Evolutionary conservation across 2,888 invertebrate genomes (phyloP).

Genomic region (Parnassius mnemosyne): DNA sequence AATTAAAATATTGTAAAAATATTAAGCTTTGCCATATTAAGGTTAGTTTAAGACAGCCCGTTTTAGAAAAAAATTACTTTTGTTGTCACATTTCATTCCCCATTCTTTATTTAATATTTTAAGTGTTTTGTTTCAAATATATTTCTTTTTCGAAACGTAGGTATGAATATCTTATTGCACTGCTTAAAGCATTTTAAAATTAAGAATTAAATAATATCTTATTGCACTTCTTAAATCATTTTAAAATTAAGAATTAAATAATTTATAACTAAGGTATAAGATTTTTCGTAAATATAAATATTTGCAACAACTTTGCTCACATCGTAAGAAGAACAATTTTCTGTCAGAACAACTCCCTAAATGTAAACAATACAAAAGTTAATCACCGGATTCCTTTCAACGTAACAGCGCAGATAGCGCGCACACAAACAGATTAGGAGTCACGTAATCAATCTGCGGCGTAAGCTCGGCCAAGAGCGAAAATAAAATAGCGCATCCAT

Average conservation of each 20-base stretch:
- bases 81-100: no score
- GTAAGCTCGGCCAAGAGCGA: conserved; percentile 12
- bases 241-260: neutral
- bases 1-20: no score
- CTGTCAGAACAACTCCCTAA: neutral
- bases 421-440: conserved; percentile 26
- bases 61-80: no score
- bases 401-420: conserved; percentile 15
- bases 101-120: no score
- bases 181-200: neutral
- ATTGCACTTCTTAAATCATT: neutral
- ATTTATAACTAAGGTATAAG: no score
- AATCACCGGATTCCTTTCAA: conserved; percentile 11
- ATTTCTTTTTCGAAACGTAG: no score
- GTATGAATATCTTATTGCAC: no score
- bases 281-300: no score
- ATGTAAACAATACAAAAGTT: conserved; percentile 5
- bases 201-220: neutral
- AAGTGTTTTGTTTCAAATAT: no score
- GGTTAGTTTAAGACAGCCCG: no score
- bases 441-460: conserved; percentile 24
- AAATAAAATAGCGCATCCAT: conserved; percentile 20
- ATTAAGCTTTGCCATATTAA: no score
- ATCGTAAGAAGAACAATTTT: neutral
- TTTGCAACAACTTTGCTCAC: no score